Evolutionary conservation across 2,797 vertebrate species (phyloP).

Genomic region (Onychomys leucogaster): DNA sequence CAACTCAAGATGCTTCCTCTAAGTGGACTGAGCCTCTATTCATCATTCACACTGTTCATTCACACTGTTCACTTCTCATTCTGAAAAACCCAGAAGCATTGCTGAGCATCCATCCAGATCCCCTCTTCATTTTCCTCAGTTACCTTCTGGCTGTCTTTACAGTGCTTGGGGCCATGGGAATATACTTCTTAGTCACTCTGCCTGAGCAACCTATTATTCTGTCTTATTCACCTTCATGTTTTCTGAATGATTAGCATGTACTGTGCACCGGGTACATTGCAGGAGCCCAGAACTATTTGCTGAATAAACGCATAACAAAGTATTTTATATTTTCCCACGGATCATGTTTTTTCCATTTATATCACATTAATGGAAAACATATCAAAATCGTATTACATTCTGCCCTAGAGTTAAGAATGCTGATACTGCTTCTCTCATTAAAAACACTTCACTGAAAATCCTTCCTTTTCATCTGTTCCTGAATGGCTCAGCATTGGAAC

Average conservation of each 20-base stretch:
- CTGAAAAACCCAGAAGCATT: not conserved
- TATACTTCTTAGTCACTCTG: not conserved
- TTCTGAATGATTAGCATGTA: not conserved
- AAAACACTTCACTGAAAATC: slow-evolving; percentile 44
- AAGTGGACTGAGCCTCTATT: not conserved
- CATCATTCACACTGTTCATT: not conserved
- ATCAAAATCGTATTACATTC: slow-evolving; percentile 43
- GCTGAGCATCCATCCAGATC: not conserved
- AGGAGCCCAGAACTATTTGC: not conserved
- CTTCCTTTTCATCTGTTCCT: not conserved
- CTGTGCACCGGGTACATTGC: not conserved
- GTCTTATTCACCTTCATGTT: not conserved
- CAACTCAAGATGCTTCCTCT: not conserved
- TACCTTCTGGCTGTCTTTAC: not conserved
- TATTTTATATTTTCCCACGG: slow-evolving; percentile 9
- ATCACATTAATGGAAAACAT: not conserved
- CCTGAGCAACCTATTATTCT: not conserved
- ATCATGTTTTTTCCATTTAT: slow-evolving; percentile 1
- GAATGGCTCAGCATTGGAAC: not conserved
- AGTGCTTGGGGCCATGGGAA: not conserved
- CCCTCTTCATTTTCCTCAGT: not conserved
- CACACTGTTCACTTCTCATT: not conserved
- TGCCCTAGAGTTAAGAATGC: not conserved
- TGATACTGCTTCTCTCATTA: not conserved
- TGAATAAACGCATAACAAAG: slow-evolving; percentile 20